Evolutionary conservation across 2,113 vertebrate species (phyloP), one percentile per base, ranked within the genome.

Genomic region (Gobiocypris rarus): DNA sequence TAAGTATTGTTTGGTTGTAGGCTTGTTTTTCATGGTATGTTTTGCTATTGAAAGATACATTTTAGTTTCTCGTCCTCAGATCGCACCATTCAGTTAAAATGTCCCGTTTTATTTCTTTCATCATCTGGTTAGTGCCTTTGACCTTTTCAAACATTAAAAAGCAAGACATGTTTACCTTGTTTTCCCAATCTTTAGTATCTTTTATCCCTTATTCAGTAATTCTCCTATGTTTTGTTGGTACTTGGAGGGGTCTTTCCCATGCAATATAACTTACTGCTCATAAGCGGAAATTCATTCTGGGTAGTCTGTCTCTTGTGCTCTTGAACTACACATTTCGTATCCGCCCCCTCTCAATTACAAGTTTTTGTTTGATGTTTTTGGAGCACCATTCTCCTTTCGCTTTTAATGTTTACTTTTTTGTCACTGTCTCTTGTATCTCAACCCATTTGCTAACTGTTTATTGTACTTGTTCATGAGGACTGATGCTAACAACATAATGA

Each of bases 381-480:
- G 7, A 52, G 9, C 8, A 54, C 2, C 0, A 0, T n/a, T 2
- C 71, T 38, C 54, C 54, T 41, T 28, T 28, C 11, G 15, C 9
- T 63, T 0, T 10, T 52, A 48, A 61, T 0, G 2, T 63, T 19
- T 80, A 65, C 26, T 4, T 63, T 4, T 80, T 80, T 63, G n/a
- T 63, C 38, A 80, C 41, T 80, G 41, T 48, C 59, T 80, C n/a
- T 31, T 80, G 24, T 80, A 80, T 80, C 77, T 65, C 4, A 80
- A 80, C 58, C 77, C 77, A 22, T 4, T 80, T 10, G 24, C 77
- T 43, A 41, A 80, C 59, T 80, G 59, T 79, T 43, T 79, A 34
- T 65, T 80, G 31, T 77, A 77, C 31, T 77, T 58, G 58, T 80
- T 80, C 41, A 65, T 65, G 59, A 65, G 59, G 41, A 65, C 59